Percentiles rank a stretch among this genome's conserved stretches.
Conservation (phyloP, 1,140 invertebrate genomes). For the Tetragnatha versicolor region DNA sequence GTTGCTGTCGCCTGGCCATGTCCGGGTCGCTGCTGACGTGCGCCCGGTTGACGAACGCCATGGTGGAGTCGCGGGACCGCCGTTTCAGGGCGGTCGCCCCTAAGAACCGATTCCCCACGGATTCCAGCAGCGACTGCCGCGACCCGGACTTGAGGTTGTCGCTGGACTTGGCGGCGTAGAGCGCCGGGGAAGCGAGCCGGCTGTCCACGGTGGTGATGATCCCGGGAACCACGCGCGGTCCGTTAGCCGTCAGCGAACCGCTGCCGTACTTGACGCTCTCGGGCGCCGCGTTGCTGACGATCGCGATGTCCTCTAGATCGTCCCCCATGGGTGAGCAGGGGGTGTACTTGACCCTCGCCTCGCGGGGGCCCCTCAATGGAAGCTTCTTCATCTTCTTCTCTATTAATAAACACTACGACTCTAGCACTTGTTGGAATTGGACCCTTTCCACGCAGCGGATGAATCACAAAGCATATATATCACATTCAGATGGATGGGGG, state of each 20-base stretch:
- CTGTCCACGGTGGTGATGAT: conserved; percentile 67
- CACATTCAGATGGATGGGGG: conserved; percentile 6
- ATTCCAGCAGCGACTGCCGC: conserved; percentile 71
- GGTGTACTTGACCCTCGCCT: conserved; percentile 66
- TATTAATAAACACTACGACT: too few relatives aligned
- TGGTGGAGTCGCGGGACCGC: conserved; percentile 64
- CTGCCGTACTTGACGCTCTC: conserved; percentile 71
- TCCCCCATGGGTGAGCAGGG: conserved; percentile 65
- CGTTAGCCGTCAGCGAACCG: conserved; percentile 68
- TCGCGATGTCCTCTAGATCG: conserved; percentile 80
- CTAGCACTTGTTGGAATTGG: neutral
- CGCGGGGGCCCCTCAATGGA: conserved; percentile 37
- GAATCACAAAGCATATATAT: neutral
- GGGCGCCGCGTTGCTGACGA: conserved; percentile 69
- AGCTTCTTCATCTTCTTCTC: conserved; percentile 41
- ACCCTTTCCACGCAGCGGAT: too few relatives aligned
- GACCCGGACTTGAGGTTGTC: conserved; percentile 65
- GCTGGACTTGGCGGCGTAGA: conserved; percentile 52
- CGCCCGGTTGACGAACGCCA: conserved; percentile 66
- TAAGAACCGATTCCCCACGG: conserved; percentile 74
- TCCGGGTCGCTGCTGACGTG: conserved; percentile 66
- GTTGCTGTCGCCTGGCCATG: conserved; percentile 54
- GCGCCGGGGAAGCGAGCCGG: conserved; percentile 42
- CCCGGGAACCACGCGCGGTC: conserved; percentile 73
- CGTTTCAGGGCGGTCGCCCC: conserved; percentile 55